These are phyloP conservation scores for Odontocolon sp. DNA, from an alignment of 2,888 invertebrate genomes.

Conservation along the genomic window DNA sequence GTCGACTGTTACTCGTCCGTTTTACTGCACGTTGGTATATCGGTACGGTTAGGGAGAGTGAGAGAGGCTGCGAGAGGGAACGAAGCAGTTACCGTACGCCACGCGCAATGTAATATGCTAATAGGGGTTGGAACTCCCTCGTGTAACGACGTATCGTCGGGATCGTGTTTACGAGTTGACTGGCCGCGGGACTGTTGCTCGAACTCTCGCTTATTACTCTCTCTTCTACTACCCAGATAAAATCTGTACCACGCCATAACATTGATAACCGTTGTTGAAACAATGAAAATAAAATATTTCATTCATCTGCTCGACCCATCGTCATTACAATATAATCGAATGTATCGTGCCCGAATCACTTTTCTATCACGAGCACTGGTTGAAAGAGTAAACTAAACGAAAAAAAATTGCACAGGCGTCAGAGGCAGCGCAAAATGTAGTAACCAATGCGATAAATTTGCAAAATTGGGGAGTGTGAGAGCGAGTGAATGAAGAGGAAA, in stretches of 20 bases:
- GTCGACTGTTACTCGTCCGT: constrained; percentile 68
- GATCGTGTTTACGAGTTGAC: constrained; percentile 67
- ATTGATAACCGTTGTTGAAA: not conserved
- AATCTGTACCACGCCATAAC: not conserved
- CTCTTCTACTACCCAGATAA: constrained; percentile 1
- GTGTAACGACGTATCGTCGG: constrained; percentile 62
- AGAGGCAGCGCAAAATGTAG: constrained; percentile 48
- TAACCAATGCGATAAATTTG: constrained; percentile 56
- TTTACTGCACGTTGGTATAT: constrained; percentile 61
- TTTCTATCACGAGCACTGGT: constrained; percentile 6
- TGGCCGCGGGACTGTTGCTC: constrained; percentile 54
- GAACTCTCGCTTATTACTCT: constrained; percentile 13
- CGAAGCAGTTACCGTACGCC: constrained; percentile 41
- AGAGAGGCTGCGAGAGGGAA: constrained; percentile 21
- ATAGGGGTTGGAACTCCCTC: constrained; percentile 67
- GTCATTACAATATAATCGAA: not conserved
- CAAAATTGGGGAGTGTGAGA: constrained; percentile 51
- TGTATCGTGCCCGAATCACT: too few relatives aligned
- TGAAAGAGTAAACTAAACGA: constrained; percentile 29
- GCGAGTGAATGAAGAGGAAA: constrained; percentile 52
- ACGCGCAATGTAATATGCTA: constrained; percentile 69
- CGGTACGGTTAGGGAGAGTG: not conserved
- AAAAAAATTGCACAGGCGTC: constrained; percentile 38
- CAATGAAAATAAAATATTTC: constrained; percentile 6
- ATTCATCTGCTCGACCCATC: constrained; percentile 29